These are phyloP conservation scores for Chelonus insularis DNA, from an alignment of 1,140 invertebrate species.

Conservation along the genomic window DNA sequence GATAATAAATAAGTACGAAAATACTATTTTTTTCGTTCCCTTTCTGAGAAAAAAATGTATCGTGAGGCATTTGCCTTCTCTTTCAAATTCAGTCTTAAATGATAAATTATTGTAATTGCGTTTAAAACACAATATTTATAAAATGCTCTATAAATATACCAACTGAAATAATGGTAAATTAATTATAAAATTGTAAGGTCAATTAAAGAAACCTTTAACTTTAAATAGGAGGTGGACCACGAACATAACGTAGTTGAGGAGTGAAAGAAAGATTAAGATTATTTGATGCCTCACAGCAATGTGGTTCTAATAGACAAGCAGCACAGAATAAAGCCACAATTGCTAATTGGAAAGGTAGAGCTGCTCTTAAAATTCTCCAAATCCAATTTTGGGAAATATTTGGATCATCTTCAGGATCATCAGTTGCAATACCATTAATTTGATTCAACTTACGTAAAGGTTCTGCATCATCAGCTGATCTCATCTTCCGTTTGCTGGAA, in stretches of 20 bases:
- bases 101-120: not conserved
- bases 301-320: constrained; percentile 78
- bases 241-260: constrained; percentile 81
- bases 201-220: no score
- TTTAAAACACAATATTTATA: constrained; percentile 2
- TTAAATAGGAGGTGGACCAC: constrained; percentile 82
- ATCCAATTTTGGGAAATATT: constrained; percentile 65
- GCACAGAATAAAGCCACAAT: constrained; percentile 79
- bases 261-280: constrained; percentile 79
- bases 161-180: no score
- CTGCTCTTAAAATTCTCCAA: constrained; percentile 75
- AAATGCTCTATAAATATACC: not conserved
- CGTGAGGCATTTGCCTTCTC: not conserved
- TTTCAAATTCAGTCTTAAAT: not conserved
- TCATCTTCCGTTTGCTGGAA: constrained; percentile 53
- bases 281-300: constrained; percentile 84
- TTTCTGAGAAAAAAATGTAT: constrained; percentile 19
- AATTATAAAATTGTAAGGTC: no score
- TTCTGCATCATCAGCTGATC: constrained; percentile 6
- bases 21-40: no score
- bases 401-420: constrained; percentile 57
- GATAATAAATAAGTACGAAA: no score
- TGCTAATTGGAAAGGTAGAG: constrained; percentile 80
- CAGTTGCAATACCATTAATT: constrained; percentile 29
- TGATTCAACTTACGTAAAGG: constrained; percentile 35